Evolutionary conservation across 2,797 vertebrate genomes (phyloP).

Genomic region (Cirrhinus mrigala): DNA sequence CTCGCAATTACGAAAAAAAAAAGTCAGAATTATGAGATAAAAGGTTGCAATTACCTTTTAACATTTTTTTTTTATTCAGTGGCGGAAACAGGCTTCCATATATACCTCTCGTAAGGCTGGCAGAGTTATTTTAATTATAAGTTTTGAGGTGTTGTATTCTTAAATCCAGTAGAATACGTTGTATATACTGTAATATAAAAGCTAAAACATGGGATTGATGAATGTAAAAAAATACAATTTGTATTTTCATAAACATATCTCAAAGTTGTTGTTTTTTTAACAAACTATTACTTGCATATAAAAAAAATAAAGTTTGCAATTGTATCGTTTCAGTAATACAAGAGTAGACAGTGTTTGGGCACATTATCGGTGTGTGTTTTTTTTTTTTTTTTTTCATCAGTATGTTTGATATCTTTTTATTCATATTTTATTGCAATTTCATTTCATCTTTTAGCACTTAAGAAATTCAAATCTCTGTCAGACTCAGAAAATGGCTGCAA

Average conservation of each 20-base stretch:
- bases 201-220: constrained; percentile 38
- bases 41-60: no score
- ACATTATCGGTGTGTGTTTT: constrained; percentile 1
- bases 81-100: no score
- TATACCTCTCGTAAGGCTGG: constrained; percentile 20
- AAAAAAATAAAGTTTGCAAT: not conserved
- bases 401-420: not conserved
- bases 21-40: no score
- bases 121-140: not conserved
- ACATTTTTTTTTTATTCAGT: no score
- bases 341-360: not conserved
- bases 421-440: constrained; percentile 10
- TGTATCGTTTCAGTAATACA: not conserved
- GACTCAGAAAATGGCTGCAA: constrained; percentile 31
- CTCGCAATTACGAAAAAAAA: no score
- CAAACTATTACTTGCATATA: not conserved
- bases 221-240: constrained; percentile 53
- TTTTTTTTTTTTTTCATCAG: not conserved
- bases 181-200: constrained; percentile 60
- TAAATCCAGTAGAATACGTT: constrained; percentile 41
- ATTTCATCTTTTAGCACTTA: not conserved
- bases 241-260: constrained; percentile 29
- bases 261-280: not conserved
- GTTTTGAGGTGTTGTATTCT: constrained; percentile 20
- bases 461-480: constrained; percentile 5